These are phyloP conservation scores for Ceratina calcarata DNA, from an alignment of 1,140 invertebrate genomes.

Conservation along the genomic window DNA sequence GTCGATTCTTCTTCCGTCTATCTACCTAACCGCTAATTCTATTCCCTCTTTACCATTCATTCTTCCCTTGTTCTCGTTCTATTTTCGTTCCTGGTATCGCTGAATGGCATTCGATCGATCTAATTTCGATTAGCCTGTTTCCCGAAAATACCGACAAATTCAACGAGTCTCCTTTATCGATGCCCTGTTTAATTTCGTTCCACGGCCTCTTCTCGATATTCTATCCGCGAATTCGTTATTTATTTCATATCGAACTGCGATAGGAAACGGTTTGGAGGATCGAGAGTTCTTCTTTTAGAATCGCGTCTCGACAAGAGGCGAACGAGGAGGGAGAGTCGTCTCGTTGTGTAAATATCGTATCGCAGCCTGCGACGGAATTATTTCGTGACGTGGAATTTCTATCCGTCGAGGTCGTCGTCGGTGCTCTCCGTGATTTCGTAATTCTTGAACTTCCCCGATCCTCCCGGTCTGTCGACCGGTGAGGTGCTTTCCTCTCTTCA, in stretches of 20 bases:
- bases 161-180: neutral
- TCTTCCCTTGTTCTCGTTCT: neutral
- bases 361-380: neutral
- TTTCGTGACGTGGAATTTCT: constrained; percentile 3
- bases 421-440: neutral
- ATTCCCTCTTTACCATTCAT: constrained; percentile 8
- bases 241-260: neutral
- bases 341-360: neutral
- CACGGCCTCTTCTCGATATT: neutral
- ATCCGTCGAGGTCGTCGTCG: neutral
- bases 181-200: constrained; percentile 23
- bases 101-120: neutral
- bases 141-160: constrained; percentile 3
- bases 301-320: too few species aligned
- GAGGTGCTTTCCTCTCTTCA: neutral
- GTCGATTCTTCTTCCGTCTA: neutral
- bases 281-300: too few species aligned
- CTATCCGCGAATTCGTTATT: neutral
- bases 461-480: neutral
- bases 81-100: neutral
- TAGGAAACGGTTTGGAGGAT: too few species aligned
- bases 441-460: neutral
- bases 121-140: constrained; percentile 6
- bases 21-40: constrained; percentile 7
- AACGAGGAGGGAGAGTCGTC: too few species aligned